A percentile compares a stretch with the other conserved stretches of the same genome.
Conservation (phyloP, 2,797 vertebrate genomes). For the Poecilia velifera region DNA sequence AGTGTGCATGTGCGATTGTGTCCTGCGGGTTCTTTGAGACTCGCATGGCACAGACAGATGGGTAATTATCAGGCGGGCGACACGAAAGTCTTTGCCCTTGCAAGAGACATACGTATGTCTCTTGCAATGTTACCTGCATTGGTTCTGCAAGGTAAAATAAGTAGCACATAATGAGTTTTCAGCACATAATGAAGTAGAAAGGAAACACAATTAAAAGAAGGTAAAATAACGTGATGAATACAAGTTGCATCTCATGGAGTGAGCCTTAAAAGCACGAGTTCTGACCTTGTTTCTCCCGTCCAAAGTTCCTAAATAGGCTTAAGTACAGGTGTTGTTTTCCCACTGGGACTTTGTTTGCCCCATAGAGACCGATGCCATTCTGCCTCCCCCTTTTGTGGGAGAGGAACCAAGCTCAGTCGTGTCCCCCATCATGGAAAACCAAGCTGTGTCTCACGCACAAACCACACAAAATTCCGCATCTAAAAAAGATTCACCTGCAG, state of each 20-base stretch:
- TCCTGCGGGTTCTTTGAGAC: constrained; percentile 63
- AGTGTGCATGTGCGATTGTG: constrained; percentile 32
- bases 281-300: neutral
- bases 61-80: constrained; percentile 71
- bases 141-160: constrained; percentile 34
- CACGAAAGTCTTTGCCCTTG: constrained; percentile 42
- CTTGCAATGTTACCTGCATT: constrained; percentile 30
- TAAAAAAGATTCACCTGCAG: neutral
- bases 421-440: constrained; percentile 43
- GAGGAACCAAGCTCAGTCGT: constrained; percentile 24
- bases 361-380: constrained; percentile 19
- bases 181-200: constrained; percentile 15
- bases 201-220: neutral
- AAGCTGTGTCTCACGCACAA: constrained; percentile 11
- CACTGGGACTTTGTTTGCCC: constrained; percentile 5
- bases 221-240: neutral
- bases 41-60: constrained; percentile 67
- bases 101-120: constrained; percentile 55
- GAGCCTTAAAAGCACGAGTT: neutral
- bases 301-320: neutral
- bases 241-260: neutral
- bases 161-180: constrained; percentile 19
- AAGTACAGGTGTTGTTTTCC: constrained; percentile 16
- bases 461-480: neutral
- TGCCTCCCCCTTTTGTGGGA: constrained; percentile 16